These are phyloP conservation scores for Dermolepida albohirtum DNA, from an alignment of 2,888 invertebrate species.

Conservation along the genomic window DNA sequence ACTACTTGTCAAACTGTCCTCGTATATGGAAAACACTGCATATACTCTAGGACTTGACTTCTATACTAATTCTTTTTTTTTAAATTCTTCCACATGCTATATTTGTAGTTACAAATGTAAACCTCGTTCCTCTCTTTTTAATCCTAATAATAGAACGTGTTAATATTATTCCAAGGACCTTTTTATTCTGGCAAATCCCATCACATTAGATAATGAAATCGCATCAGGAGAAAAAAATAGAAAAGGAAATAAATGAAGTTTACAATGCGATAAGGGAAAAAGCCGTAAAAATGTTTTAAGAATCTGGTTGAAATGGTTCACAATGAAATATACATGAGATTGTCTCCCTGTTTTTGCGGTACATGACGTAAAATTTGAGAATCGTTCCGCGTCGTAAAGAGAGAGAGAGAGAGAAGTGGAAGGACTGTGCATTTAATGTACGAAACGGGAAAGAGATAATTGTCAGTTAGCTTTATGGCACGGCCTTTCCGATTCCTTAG, in stretches of 20 bases:
- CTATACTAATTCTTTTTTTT: too few species aligned
- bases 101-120: too few species aligned
- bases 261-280: conserved; percentile 29
- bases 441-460: conserved; percentile 52
- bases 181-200: conserved; percentile 9
- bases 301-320: conserved; percentile 35
- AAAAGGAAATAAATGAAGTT: conserved; percentile 29
- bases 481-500: conserved; percentile 52
- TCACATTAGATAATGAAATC: conserved; percentile 32
- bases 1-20: too few species aligned
- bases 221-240: conserved; percentile 1
- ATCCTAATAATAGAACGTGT: too few species aligned
- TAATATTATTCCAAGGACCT: background rate
- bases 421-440: conserved; percentile 43
- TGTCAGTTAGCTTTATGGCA: conserved; percentile 56
- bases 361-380: conserved; percentile 34
- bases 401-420: conserved; percentile 4
- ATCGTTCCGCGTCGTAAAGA: conserved; percentile 15
- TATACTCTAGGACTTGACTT: too few species aligned
- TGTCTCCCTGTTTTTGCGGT: conserved; percentile 32
- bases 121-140: too few species aligned
- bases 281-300: conserved; percentile 35
- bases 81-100: too few species aligned
- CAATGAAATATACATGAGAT: conserved; percentile 42
- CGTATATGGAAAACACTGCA: too few species aligned